phyloP scores from a whole-genome alignment of 2,797 vertebrate species.

The Passerculus sandwichensis region DNA sequence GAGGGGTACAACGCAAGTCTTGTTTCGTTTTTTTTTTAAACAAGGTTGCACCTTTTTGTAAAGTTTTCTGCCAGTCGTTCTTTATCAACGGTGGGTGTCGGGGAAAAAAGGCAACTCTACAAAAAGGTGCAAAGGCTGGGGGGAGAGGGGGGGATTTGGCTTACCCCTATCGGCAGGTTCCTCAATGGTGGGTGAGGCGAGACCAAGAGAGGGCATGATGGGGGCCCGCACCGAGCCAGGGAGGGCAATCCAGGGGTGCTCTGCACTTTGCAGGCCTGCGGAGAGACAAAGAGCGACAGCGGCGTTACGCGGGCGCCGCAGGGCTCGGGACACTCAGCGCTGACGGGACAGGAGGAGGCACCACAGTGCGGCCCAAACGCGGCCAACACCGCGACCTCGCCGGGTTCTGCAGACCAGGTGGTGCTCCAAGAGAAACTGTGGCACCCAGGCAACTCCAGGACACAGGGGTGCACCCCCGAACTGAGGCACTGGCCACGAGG shows the following conservation, averaged over 20 bases:
- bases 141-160: conserved; percentile 39
- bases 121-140: conserved; percentile 58
- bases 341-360: neutral
- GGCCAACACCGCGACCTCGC: neutral
- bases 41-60: conserved; percentile 55
- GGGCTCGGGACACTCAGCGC: neutral
- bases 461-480: fast-evolving
- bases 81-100: conserved; percentile 23
- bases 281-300: conserved; percentile 63
- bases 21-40: conserved; percentile 23
- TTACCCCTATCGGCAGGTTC: conserved; percentile 78
- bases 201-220: conserved; percentile 73
- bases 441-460: neutral
- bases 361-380: fast-evolving
- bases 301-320: neutral
- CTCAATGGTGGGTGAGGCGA: conserved; percentile 75
- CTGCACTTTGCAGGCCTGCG: conserved; percentile 77
- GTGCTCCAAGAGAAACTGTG: neutral
- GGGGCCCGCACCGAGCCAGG: conserved; percentile 74
- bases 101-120: conserved; percentile 45
- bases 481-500: fast-evolving
- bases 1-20: conserved; percentile 65
- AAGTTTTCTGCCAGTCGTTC: conserved; percentile 36
- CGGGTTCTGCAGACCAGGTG: neutral
- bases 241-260: conserved; percentile 75